Evolutionary conservation across 2,113 vertebrate species (phyloP), one percentile per base, ranked within the genome.

Genomic region (Vulpes ferrilata): DNA sequence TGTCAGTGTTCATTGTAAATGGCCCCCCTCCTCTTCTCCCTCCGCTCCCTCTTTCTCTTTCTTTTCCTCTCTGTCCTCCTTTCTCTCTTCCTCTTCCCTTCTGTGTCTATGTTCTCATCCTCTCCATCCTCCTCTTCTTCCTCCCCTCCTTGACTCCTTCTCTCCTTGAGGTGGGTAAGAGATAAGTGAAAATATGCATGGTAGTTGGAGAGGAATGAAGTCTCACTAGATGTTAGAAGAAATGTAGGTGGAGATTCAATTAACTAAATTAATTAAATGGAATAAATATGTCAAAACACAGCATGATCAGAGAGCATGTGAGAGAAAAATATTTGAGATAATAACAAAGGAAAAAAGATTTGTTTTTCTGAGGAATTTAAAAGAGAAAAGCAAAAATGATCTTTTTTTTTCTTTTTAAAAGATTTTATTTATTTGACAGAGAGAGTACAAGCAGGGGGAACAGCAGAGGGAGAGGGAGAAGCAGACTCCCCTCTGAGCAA

Each of bases 61-160:
- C 32, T 20, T 6, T 23, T 12, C 1, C 43, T 69, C 65, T 67
- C 32, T 69, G 65, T n/a, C 10, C 3, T 7, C 20, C 22, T 17
- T 20, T 9, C 12, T 5, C 16, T 43, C 22, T 69, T 20, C 2
- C 10, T 78, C 48, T 11, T 35, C 30, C 16, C 27, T 22, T 19
- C 4, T 25, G 15, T 51, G 25, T 51, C n/a, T 32, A 55, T 51
- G 16, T 32, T 32, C 6, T 17, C 30, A 32, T 4, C 7, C 19
- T 23, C 0, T 2, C 4, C 22, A 0, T 38, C 5, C 16, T 64
- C 7, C 4, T 7, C 20, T 30, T 11, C 17, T 7, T 11, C 8
- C 17, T 43, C 22, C 19, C 12, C 10, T 38, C 22, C 48, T 12
- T 43, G 43, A 43, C 11, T 25, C 27, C n/a, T 80, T 16, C 22